These are phyloP conservation scores for Oncopeltus fasciatus DNA, from an alignment of 1,140 invertebrate genomes.

Conservation along the genomic window DNA sequence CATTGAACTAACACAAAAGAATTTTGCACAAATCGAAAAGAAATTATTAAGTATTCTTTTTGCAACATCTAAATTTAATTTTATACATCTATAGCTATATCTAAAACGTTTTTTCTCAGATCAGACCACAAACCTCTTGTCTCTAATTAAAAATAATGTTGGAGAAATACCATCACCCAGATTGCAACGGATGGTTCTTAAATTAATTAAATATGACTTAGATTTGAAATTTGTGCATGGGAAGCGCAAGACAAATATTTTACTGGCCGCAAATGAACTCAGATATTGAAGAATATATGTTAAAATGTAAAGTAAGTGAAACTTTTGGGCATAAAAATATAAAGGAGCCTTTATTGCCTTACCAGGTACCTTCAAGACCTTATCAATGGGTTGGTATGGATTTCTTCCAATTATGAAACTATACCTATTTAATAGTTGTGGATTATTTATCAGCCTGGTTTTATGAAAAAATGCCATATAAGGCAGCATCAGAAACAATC, in stretches of 20 bases:
- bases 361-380: background rate
- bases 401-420: background rate
- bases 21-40: conserved; percentile 33
- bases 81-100: background rate
- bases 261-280: conserved; percentile 2
- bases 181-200: no score
- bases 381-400: background rate
- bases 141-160: background rate
- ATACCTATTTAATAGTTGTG: background rate
- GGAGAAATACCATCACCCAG: background rate
- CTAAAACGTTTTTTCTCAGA: background rate
- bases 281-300: background rate
- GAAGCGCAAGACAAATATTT: background rate
- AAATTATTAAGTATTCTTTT: conserved; percentile 31
- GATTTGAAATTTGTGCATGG: no score
- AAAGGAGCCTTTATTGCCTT: no score
- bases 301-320: background rate
- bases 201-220: no score
- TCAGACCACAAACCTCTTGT: background rate
- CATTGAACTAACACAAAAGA: conserved; percentile 25
- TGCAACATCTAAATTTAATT: no score
- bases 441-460: no score
- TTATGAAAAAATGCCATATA: no score
- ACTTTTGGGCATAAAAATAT: background rate
- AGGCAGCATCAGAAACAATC: background rate